Evolutionary conservation across 2,113 vertebrate genomes (phyloP).

Genomic region (Delphinapterus leucas): DNA sequence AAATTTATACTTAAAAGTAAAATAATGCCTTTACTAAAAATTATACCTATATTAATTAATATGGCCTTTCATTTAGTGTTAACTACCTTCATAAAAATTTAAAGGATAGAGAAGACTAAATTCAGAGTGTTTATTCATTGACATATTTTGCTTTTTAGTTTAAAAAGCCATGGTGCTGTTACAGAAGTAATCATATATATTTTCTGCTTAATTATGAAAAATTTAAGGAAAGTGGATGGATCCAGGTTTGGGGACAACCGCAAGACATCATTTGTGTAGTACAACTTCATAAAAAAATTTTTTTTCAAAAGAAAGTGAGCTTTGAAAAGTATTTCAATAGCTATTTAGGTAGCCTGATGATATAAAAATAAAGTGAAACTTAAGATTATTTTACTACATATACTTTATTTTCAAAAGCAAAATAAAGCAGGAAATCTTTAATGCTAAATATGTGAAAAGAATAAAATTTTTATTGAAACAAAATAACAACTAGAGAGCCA

Average conservation of each 20-base stretch:
- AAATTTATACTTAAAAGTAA: conserved; percentile 34
- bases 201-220: conserved; percentile 5
- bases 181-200: neutral
- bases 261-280: neutral
- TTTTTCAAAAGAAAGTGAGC: neutral
- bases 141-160: neutral
- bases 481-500: neutral
- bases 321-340: conserved; percentile 30
- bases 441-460: neutral
- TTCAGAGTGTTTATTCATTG: neutral
- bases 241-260: neutral
- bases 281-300: neutral
- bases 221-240: neutral
- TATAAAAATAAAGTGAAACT: conserved; percentile 41
- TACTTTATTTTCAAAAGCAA: neutral
- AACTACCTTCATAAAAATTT: conserved; percentile 26
- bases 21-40: conserved; percentile 29
- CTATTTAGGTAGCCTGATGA: neutral
- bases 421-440: neutral
- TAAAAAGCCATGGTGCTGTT: neutral
- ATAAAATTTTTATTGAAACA: conserved; percentile 23
- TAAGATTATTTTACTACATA: neutral
- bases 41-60: neutral
- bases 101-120: conserved; percentile 13
- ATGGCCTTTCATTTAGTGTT: neutral